These are phyloP conservation scores for Paragorgia papillata DNA, from an alignment of 92 coral and sea anemone species.

Conservation along the genomic window DNA sequence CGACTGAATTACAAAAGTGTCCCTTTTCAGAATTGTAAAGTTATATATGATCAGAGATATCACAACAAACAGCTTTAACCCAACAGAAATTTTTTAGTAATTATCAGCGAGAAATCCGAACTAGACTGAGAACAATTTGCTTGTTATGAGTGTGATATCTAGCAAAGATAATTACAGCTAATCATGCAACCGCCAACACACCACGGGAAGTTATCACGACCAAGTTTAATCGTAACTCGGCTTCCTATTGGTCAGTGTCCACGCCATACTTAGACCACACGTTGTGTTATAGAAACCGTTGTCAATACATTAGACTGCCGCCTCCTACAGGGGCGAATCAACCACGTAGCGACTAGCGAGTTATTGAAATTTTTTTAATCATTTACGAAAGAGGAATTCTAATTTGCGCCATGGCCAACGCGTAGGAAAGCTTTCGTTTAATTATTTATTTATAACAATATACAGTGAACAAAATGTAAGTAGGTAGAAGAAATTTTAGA, in stretches of 20 bases:
- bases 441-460: background rate
- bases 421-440: background rate
- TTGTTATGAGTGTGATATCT: background rate
- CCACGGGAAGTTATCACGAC: slow-evolving; percentile 29
- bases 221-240: slow-evolving; percentile 13
- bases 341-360: background rate
- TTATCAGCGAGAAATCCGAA: background rate
- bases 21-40: too few species aligned
- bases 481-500: too few species aligned
- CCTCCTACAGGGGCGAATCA: slow-evolving; percentile 5
- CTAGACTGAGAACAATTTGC: background rate
- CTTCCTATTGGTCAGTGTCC: slow-evolving; percentile 9
- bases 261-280: slow-evolving; percentile 28
- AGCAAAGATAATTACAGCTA: background rate
- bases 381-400: background rate
- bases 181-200: slow-evolving; percentile 8
- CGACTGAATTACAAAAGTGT: too few species aligned
- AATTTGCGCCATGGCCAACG: slow-evolving; percentile 24
- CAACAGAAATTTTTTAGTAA: background rate
- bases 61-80: background rate
- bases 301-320: slow-evolving; percentile 7
- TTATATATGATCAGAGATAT: too few species aligned
- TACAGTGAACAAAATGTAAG: too few species aligned
- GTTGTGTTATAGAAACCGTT: slow-evolving; percentile 36
- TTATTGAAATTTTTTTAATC: background rate